Conservation (phyloP, 1,140 invertebrate genomes). For the Drosophila lini region DNA sequence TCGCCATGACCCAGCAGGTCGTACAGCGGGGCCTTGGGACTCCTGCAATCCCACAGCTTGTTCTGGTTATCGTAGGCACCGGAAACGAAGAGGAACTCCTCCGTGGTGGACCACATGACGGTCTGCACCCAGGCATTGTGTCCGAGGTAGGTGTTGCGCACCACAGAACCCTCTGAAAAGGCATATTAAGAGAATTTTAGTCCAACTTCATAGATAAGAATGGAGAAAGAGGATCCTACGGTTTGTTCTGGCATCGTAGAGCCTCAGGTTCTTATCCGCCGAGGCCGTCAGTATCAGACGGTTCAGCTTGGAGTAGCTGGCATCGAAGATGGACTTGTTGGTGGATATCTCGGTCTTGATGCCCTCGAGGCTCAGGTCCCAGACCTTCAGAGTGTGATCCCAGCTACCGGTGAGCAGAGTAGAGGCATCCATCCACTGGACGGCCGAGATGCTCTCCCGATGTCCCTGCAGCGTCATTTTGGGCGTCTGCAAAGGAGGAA, state of each 20-base stretch:
- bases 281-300: constrained; percentile 93
- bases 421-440: constrained; percentile 92
- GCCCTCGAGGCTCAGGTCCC: constrained; percentile 95
- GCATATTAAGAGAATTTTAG: neutral
- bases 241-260: constrained; percentile 96
- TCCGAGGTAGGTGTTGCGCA: constrained; percentile 94
- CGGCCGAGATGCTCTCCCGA: constrained; percentile 93
- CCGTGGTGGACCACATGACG: constrained; percentile 94
- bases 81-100: constrained; percentile 95
- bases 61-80: constrained; percentile 95
- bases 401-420: constrained; percentile 93
- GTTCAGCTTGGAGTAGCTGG: constrained; percentile 92
- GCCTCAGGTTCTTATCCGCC: constrained; percentile 93
- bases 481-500: constrained; percentile 87
- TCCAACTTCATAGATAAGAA: neutral
- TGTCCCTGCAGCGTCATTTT: constrained; percentile 96
- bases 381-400: constrained; percentile 98
- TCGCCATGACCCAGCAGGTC: constrained; percentile 97
- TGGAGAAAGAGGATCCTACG: constrained; percentile 85
- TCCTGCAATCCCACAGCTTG: constrained; percentile 98
- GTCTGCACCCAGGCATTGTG: constrained; percentile 96
- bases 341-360: constrained; percentile 93
- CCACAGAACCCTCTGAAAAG: constrained; percentile 91
- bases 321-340: constrained; percentile 95
- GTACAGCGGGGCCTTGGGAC: constrained; percentile 95